A percentile compares a stretch with the other conserved stretches of the same genome.
Conservation (phyloP, 2,113 vertebrate genomes). For the Salvelinus sp. region DNA sequence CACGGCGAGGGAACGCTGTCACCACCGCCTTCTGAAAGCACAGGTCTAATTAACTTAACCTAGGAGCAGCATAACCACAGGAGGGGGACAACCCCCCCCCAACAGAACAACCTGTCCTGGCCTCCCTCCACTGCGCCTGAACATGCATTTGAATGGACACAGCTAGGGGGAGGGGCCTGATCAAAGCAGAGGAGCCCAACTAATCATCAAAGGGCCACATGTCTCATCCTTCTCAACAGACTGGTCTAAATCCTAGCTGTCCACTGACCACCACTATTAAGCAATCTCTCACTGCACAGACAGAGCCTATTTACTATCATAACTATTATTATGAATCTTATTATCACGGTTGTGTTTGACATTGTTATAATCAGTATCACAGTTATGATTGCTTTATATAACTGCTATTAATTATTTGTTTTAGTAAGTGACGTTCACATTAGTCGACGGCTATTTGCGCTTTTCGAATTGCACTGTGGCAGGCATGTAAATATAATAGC, state of each 20-base stretch:
- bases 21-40: constrained; percentile 73
- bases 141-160: not conserved
- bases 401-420: constrained; percentile 39
- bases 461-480: constrained; percentile 49
- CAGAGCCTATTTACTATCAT: constrained; percentile 22
- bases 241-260: not conserved
- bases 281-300: constrained; percentile 11
- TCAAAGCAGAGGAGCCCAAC: not conserved
- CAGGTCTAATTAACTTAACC: not conserved
- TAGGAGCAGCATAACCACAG: not conserved
- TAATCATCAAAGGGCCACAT: constrained; percentile 34
- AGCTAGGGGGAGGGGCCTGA: not conserved
- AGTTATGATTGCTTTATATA: constrained; percentile 21
- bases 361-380: not conserved
- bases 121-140: not conserved
- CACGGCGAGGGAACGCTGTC: constrained; percentile 79
- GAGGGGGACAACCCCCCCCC: not conserved
- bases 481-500: constrained; percentile 61
- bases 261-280: constrained; percentile 1
- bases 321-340: constrained; percentile 19
- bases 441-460: not conserved
- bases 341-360: constrained; percentile 17
- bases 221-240: not conserved
- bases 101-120: not conserved
- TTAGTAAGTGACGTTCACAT: constrained; percentile 36